These are phyloP conservation scores for Lampris megalopsis DNA, from an alignment of 2,113 vertebrate species.

Conservation along the genomic window DNA sequence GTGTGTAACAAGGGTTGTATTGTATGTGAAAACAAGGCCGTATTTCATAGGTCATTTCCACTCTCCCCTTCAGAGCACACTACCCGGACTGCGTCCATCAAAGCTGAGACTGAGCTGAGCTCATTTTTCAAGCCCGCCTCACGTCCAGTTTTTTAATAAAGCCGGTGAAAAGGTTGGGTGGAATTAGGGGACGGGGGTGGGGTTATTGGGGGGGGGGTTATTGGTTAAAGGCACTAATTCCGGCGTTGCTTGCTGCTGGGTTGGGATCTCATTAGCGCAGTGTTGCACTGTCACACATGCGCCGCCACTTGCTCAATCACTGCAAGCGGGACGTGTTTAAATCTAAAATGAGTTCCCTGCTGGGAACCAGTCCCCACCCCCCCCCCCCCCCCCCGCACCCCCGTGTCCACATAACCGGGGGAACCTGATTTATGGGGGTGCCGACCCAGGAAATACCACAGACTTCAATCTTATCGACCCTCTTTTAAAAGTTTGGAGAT, in stretches of 20 bases:
- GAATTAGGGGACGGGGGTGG: slow-evolving; percentile 46
- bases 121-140: slow-evolving; percentile 75
- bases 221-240: slow-evolving; percentile 69
- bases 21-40: slow-evolving; percentile 59
- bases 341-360: slow-evolving; percentile 79
- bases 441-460: slow-evolving; percentile 79
- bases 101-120: slow-evolving; percentile 68
- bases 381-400: background rate
- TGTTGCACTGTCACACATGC: slow-evolving; percentile 77
- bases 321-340: slow-evolving; percentile 72
- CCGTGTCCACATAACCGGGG: slow-evolving; percentile 59
- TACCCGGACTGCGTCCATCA: slow-evolving; percentile 47
- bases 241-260: slow-evolving; percentile 50
- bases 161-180: slow-evolving; percentile 56
- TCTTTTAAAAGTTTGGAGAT: slow-evolving; percentile 79
- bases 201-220: slow-evolving; percentile 2
- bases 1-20: slow-evolving; percentile 49
- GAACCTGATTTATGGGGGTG: slow-evolving; percentile 66
- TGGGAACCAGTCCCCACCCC: slow-evolving; percentile 27
- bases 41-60: slow-evolving; percentile 69
- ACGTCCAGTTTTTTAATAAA: slow-evolving; percentile 79
- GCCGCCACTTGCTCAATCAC: slow-evolving; percentile 76
- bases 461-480: slow-evolving; percentile 60
- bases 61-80: slow-evolving; percentile 39
- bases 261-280: slow-evolving; percentile 77